Percentiles rank a stretch among this genome's conserved stretches.
These are phyloP conservation scores for Drosophila nikananu DNA, from an alignment of 1,140 invertebrate genomes.

Conservation along the genomic window DNA sequence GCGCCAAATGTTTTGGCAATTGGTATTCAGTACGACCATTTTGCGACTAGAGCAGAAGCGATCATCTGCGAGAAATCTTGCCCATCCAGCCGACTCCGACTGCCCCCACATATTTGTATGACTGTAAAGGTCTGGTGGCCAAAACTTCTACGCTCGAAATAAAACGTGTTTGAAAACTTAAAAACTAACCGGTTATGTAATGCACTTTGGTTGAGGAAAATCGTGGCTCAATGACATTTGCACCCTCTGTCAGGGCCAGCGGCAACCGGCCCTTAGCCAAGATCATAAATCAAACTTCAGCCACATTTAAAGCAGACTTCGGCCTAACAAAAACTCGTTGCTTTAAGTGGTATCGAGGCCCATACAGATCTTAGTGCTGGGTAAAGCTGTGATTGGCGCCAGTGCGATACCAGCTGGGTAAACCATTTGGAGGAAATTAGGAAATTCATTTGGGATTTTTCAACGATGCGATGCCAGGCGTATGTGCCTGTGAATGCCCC, in stretches of 20 bases:
- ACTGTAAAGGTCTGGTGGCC: conserved; percentile 2
- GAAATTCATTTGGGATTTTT: conserved; percentile 1
- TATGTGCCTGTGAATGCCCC: not conserved
- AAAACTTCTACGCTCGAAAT: conserved; percentile 1
- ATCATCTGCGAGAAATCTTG: not conserved
- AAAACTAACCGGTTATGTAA: conserved; percentile 32
- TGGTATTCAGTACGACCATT: conserved; percentile 8
- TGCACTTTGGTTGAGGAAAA: conserved; percentile 10
- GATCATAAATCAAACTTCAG: conserved; percentile 33
- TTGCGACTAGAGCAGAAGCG: not conserved
- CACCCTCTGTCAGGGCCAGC: conserved; percentile 3
- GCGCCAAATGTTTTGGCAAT: not conserved
- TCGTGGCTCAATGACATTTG: conserved; percentile 5
- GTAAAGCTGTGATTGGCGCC: not conserved
- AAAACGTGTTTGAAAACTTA: conserved; percentile 1
- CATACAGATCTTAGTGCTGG: not conserved
- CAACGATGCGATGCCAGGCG: not conserved
- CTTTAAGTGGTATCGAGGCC: conserved; percentile 8
- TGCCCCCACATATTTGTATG: not conserved
- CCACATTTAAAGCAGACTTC: conserved; percentile 4
- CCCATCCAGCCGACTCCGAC: not conserved
- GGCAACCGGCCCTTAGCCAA: not conserved
- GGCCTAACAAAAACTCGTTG: not conserved
- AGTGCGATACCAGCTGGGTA: not conserved
- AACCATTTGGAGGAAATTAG: conserved; percentile 22